Percentiles rank a stretch among this genome's conserved stretches.
phyloP scores from a whole-genome alignment of 2,888 invertebrate genomes.

The Drosophila paramelanica region DNA sequence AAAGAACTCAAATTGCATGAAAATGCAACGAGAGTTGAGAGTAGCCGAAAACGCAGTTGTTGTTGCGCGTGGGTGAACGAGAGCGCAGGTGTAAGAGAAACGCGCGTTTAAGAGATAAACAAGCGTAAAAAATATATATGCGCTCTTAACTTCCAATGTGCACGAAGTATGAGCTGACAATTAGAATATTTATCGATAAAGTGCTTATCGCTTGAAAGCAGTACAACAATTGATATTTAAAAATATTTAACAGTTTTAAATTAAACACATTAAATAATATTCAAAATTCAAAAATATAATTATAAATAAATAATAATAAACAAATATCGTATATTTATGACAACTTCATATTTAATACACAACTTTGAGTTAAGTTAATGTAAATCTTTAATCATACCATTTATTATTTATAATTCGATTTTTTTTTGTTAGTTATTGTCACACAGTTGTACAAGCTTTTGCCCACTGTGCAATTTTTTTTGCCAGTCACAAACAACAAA shows the following conservation, averaged over 20 bases:
- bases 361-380: too few species aligned
- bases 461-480: conserved; percentile 51
- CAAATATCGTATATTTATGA: too few species aligned
- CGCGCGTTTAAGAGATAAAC: conserved; percentile 29
- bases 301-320: not conserved
- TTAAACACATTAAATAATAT: too few species aligned
- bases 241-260: too few species aligned
- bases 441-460: conserved; percentile 9
- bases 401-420: too few species aligned
- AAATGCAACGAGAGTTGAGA: conserved; percentile 49
- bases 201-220: conserved; percentile 8
- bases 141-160: conserved; percentile 30
- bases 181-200: conserved; percentile 49
- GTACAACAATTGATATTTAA: not conserved
- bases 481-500: conserved; percentile 60
- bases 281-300: too few species aligned
- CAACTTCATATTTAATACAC: not conserved
- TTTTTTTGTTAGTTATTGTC: not conserved
- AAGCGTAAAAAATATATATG: conserved; percentile 32
- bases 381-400: too few species aligned
- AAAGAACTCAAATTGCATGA: conserved; percentile 5
- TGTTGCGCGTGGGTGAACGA: conserved; percentile 40
- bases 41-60: conserved; percentile 2
- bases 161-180: conserved; percentile 19
- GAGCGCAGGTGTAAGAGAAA: conserved; percentile 30